These are phyloP conservation scores for Mya arenaria DNA, from an alignment of 1,140 invertebrate genomes.

Conservation along the genomic window DNA sequence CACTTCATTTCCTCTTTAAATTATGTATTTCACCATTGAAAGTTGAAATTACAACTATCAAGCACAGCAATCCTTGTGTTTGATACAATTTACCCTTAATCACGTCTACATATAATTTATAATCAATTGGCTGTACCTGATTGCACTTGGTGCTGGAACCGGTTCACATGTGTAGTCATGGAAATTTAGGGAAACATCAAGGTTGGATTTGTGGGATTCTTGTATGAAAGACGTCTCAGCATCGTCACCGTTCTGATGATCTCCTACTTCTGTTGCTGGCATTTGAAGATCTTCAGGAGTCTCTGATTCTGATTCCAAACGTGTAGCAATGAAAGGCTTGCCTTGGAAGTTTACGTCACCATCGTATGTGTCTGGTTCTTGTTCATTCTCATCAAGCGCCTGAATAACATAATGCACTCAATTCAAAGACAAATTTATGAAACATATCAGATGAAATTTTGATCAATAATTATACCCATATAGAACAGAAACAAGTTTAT, in stretches of 20 bases:
- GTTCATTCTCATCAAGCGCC: slow-evolving; percentile 16
- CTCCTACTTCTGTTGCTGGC: not conserved
- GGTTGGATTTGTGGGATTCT: not conserved
- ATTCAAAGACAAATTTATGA: too few species aligned
- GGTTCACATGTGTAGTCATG: slow-evolving; percentile 8
- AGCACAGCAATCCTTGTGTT: not conserved
- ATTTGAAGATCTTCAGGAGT: too few species aligned
- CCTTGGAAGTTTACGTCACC: not conserved
- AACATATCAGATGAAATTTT: too few species aligned
- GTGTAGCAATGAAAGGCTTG: not conserved
- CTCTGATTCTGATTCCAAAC: not conserved
- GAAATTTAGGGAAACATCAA: slow-evolving; percentile 14
- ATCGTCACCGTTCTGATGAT: not conserved
- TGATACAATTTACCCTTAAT: not conserved
- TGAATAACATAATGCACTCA: too few species aligned
- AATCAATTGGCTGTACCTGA: not conserved
- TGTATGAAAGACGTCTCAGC: not conserved
- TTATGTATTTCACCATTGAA: not conserved
- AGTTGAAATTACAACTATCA: not conserved
- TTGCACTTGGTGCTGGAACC: not conserved
- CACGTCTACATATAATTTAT: not conserved
- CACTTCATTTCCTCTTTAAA: not conserved
- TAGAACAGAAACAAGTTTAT: too few species aligned
- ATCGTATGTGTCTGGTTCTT: not conserved
- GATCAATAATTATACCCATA: too few species aligned